Conservation (phyloP, 2,888 invertebrate species). For the Rapana venosa region DNA sequence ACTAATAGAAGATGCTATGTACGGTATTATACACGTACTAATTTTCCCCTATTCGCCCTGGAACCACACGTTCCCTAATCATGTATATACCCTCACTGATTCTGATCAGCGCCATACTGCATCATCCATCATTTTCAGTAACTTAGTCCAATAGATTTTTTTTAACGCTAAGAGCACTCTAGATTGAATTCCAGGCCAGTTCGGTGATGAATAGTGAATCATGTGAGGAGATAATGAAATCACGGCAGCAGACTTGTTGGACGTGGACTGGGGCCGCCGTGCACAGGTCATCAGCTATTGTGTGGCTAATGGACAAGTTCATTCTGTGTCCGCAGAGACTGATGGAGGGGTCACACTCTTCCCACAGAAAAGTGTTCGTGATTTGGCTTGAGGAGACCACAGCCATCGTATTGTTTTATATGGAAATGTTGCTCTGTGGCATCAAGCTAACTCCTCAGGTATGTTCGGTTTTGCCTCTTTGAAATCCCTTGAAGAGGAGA, state of each 20-base stretch:
- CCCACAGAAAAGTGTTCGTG: not conserved
- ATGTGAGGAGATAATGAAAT: not conserved
- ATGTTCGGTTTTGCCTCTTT: not conserved
- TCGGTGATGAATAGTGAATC: not conserved
- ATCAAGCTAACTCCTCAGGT: not conserved
- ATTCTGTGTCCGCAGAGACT: not conserved
- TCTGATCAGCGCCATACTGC: not conserved
- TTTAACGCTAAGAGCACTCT: no score
- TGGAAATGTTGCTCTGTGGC: not conserved
- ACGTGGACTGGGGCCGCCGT: not conserved
- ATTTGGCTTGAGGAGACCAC: not conserved
- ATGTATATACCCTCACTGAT: no score
- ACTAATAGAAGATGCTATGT: no score
- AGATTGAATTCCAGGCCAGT: no score
- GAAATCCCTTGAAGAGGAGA: not conserved
- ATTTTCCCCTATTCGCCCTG: no score
- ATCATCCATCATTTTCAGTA: no score
- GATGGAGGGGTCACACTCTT: not conserved
- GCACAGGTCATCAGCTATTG: not conserved
- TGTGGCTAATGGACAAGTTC: not conserved
- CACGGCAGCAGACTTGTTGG: not conserved
- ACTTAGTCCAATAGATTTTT: no score
- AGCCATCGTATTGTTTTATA: not conserved
- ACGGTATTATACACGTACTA: no score
- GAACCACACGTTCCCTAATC: no score